phyloP scores from a whole-genome alignment of 2,888 invertebrate genomes.

The Sceliomorpha sp. region DNA sequence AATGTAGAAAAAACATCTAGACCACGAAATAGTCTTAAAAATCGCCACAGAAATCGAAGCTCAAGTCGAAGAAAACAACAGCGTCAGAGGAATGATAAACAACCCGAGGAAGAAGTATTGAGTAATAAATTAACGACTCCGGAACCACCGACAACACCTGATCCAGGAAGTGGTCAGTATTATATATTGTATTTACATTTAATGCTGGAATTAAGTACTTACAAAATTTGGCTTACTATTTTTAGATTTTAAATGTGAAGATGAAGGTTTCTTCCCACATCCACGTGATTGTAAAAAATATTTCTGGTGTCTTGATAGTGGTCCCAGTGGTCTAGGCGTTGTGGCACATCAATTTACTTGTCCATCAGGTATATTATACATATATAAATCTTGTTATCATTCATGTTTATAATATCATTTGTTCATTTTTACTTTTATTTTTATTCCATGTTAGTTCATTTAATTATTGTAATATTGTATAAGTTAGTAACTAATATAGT shows the following conservation, averaged over 20 bases:
- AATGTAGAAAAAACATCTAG: slow-evolving; percentile 55
- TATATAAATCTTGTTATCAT: slow-evolving; percentile 6
- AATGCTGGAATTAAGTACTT: too few species aligned
- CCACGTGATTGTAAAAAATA: slow-evolving; percentile 96
- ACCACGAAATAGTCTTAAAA: slow-evolving; percentile 58
- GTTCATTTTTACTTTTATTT: too few species aligned
- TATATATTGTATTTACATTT: not conserved
- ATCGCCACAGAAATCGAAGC: slow-evolving; percentile 59
- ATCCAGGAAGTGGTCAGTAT: slow-evolving; percentile 88
- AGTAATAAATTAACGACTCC: slow-evolving; percentile 84
- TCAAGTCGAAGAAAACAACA: slow-evolving; percentile 65
- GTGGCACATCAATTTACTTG: slow-evolving; percentile 96
- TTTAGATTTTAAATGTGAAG: slow-evolving; percentile 93
- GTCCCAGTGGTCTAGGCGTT: slow-evolving; percentile 92
- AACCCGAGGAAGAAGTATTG: slow-evolving; percentile 80
- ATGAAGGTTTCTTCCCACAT: slow-evolving; percentile 95
- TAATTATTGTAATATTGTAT: too few species aligned
- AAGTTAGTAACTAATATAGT: too few species aligned
- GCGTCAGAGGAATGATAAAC: slow-evolving; percentile 51
- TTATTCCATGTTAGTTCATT: too few species aligned
- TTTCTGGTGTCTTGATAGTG: slow-evolving; percentile 95
- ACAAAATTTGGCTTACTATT: too few species aligned
- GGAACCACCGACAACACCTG: slow-evolving; percentile 93
- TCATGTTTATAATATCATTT: too few species aligned
- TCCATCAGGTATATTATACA: slow-evolving; percentile 89